Base-by-base conservation (phyloP, 1,140 invertebrate species). In the Apolygus lucorum region DNA sequence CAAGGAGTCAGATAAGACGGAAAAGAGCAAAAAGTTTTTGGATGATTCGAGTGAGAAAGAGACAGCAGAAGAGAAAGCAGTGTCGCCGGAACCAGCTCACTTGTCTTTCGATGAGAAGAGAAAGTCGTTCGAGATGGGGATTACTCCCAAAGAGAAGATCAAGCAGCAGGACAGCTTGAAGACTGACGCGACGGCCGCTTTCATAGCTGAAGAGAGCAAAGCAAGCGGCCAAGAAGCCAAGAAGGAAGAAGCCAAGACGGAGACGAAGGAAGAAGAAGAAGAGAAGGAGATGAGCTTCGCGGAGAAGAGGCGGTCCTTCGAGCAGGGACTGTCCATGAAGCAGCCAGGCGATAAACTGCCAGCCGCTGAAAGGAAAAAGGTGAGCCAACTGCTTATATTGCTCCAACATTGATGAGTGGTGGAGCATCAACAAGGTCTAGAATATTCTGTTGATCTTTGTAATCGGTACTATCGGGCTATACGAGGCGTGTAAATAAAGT, bases 1-100 rank as follows among this genome's bases (percentile, higher is more conserved):
- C n/a, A 71, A 74, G 66, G 83, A 87, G 73, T 85, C 83, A 73
- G 86, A 88, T 80, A 84, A 87, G 28, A 81, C 83, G 29, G 83
- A 86, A 75, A 66, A 66, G 34, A 34, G 64, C 28, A 66, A 66
- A 66, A 29, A 34, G 21, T 26, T 8, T 1, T n/a, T 66, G 27
- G 64, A 66, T 2, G 85, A 88, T 78, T 87, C 87, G 54, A 86
- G 83, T 52, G 84, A 87, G 78, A 88, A 74, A 70, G 71, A 71
- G 63, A 69, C 29, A n/a, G 69, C 71, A 63, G 70, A 71, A 65
- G 72, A 75, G 54, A 74, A 74, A 62, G 68, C 69, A 17, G 68
- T 75, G 11, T 72, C 70, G 17, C 74, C 73, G 0, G 73, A 75
- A 65, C 71, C 71, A 28, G 68, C 71, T 26, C 64, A 73, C 28